Evolutionary conservation across 2,113 vertebrate species (phyloP).

Genomic region (Rhodinocichla rosea): DNA sequence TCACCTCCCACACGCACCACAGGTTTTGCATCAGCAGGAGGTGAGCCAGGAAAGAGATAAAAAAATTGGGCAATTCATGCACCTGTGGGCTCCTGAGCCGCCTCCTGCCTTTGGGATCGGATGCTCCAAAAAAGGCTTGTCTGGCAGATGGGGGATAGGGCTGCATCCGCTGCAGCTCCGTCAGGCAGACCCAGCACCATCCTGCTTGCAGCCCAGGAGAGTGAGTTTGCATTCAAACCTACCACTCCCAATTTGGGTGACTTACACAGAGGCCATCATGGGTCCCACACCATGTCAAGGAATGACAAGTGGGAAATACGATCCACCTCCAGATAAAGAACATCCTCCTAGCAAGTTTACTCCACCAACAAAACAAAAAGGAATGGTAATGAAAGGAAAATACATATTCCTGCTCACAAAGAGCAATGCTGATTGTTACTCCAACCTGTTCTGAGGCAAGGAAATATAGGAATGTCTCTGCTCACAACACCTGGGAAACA

Average conservation of each 20-base stretch:
- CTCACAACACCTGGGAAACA: not conserved
- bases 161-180: not conserved
- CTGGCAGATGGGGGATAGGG: not conserved
- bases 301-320: not conserved
- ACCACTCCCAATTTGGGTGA: not conserved
- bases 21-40: conserved; percentile 61
- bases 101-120: not conserved
- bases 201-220: not conserved
- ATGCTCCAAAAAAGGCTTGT: conserved; percentile 50
- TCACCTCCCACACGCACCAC: conserved; percentile 46
- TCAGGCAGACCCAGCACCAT: not conserved
- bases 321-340: not conserved
- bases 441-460: not conserved
- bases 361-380: not conserved
- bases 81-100: not conserved
- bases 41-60: conserved; percentile 7
- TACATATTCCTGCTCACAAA: not conserved
- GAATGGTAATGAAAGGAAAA: conserved; percentile 16
- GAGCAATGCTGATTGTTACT: not conserved
- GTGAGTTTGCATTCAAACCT: not conserved
- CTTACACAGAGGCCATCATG: not conserved
- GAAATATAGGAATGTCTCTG: not conserved
- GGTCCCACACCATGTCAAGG: not conserved
- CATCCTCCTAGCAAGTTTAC: not conserved
- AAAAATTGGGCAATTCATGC: conserved; percentile 30